Base-by-base conservation (phyloP, 2,888 invertebrate species). In the Caenorhabditis sp. region DNA sequence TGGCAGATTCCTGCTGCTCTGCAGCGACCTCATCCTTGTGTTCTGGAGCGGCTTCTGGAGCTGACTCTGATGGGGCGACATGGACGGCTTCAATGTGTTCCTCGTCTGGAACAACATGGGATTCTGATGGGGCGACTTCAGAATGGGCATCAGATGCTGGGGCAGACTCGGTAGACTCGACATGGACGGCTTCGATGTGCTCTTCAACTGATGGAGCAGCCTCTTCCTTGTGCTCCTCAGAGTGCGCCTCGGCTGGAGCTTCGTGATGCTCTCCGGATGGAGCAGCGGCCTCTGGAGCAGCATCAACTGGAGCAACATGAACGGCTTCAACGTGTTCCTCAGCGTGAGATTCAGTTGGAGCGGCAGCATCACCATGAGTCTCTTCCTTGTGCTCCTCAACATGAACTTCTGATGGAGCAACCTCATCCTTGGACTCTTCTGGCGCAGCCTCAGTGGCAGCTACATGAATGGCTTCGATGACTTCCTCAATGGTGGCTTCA, bases 241-340 rank as follows among this genome's bases (percentile, higher is more conserved):
- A 31, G 31, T 31, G 31, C 4, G 31, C 31, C 31, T 31, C 22
- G 24, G 74, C 35, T n/a, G n/a, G n/a, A n/a, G n/a, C n/a, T n/a
- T n/a, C n/a, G n/a, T n/a, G n/a, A n/a, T n/a, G n/a, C n/a, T n/a
- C n/a, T n/a, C n/a, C n/a, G n/a, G n/a, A n/a, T n/a, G n/a, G n/a
- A 54, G 54, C 38, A 10, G 74, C 24, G 24, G 31, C 47, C 63
- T 64, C 72, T 56, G 66, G 80, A 72, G 66, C 80, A 19, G 80
- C 31, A 31, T 72, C 54, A 5, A 12, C 8, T 1, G 64, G 35
- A 2, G 41, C 56, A 10, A 70, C 63, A 44, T 79, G 77, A 10
- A 61, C 61, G 22, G 63, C 77, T 56, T 72, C 56, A 28, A 63
- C 24, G 58, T 47, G 31, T 7, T 80, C 80, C 19, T 72, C 80